Base-by-base conservation (phyloP, 2,113 vertebrate species). In the Trochalopteron elliotii region DNA sequence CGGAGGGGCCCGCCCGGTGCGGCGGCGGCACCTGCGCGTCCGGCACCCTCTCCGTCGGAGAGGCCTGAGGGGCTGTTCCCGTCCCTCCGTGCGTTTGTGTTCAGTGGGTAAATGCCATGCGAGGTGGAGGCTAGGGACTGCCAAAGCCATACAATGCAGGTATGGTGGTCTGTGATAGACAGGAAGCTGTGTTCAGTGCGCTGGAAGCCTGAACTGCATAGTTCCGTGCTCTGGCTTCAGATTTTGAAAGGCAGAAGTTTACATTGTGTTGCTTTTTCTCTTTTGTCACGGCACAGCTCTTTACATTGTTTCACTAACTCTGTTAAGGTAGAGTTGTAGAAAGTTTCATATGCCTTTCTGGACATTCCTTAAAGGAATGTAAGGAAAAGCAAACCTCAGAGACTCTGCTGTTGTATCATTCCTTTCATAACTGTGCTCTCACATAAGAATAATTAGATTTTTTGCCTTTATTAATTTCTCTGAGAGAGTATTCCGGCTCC, bases 101-200 rank as follows among this genome's bases (percentile, higher is more conserved):
- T 30, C 3, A 1, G 42, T 2, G 40, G 12, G 7, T 11, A 17
- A 31, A n/a, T 3, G n/a, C 15, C 57, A 1, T 1, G 37, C 6
- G 15, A 40, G 31, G 37, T 1, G 27, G 33, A 28, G 25, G 15
- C 25, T 28, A 1, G 5, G 8, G 9, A 1, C 27, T 28, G 57
- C 11, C 31, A 44, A n/a, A 52, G 63, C 44, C 50, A 0, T 31
- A 6, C 64, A 22, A 24, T 19, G 64, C 56, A 7, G 11, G 6
- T 22, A 5, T n/a, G 64, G 8, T 4, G n/a, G 3, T n/a, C 21
- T 7, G 37, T 10, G 28, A 7, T 2, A 11, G 53, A 7, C 39
- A 21, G 21, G 33, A 33, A 3, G 39, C 52, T 27, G 37, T 4
- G 20, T 27, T 15, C 67, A 3, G 11, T 2, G 0, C 17, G 0